Evolutionary conservation across 2,888 invertebrate species (phyloP).

Genomic region (Synanthedon tipuliformis): DNA sequence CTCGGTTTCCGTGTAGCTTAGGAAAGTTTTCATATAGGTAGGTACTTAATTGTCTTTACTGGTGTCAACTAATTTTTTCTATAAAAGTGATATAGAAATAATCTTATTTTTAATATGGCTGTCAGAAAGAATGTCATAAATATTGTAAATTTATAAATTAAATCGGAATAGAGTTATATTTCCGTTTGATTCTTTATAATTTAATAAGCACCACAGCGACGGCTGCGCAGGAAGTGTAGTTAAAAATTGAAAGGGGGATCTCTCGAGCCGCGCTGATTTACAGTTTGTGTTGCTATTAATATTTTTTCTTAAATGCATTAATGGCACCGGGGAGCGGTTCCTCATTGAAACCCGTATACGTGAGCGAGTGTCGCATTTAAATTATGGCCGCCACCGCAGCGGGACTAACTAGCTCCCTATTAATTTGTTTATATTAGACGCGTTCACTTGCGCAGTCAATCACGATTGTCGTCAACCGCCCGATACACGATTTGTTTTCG

Average conservation of each 20-base stretch:
- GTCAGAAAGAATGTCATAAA: not conserved
- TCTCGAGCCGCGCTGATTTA: conserved; percentile 41
- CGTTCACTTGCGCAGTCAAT: conserved; percentile 69
- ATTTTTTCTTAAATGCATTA: conserved; percentile 43
- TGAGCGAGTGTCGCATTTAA: conserved; percentile 24
- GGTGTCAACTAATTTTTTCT: too few species aligned
- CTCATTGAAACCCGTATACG: conserved; percentile 25
- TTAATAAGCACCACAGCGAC: conserved; percentile 15
- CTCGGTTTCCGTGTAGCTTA: too few species aligned
- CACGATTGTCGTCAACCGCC: conserved; percentile 65
- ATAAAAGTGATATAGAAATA: too few species aligned
- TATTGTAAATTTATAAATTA: not conserved
- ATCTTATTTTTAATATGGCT: too few species aligned
- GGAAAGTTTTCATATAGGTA: too few species aligned
- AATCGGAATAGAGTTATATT: not conserved
- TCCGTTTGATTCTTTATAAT: not conserved
- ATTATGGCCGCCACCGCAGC: conserved; percentile 33
- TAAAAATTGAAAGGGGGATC: conserved; percentile 28
- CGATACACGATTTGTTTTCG: conserved; percentile 68
- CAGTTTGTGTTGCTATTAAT: conserved; percentile 26
- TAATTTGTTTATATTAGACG: conserved; percentile 70
- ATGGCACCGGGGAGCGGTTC: conserved; percentile 32
- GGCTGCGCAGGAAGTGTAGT: conserved; percentile 40
- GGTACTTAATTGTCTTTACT: too few species aligned
- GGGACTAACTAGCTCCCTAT: conserved; percentile 48